Evolutionary conservation across 1,140 invertebrate species (phyloP).

Genomic region (Drosophila tristis): DNA sequence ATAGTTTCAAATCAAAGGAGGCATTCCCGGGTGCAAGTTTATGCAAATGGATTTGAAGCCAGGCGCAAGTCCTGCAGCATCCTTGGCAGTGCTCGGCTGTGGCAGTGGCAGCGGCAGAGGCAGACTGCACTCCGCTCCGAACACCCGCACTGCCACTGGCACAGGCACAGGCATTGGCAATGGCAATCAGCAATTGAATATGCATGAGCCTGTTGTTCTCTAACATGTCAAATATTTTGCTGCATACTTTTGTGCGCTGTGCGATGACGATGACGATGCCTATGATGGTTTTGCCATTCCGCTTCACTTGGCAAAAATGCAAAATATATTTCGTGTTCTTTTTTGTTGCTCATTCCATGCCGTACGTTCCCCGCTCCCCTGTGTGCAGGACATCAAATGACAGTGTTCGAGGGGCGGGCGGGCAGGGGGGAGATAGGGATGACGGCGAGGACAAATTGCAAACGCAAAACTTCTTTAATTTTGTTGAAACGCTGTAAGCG

Average conservation of each 20-base stretch:
- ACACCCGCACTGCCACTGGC: conserved; percentile 2
- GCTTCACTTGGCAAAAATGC: conserved; percentile 53
- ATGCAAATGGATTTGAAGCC: too few species aligned
- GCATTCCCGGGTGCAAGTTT: too few species aligned
- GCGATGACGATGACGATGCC: conserved; percentile 4
- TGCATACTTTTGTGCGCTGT: conserved; percentile 25
- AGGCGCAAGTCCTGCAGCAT: too few species aligned
- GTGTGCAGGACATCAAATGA: conserved; percentile 33
- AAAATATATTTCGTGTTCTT: conserved; percentile 40
- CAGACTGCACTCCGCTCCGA: too few species aligned
- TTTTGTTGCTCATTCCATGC: neutral
- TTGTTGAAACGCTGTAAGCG: conserved; percentile 62
- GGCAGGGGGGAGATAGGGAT: neutral
- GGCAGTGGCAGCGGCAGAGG: too few species aligned
- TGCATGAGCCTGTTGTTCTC: conserved; percentile 46
- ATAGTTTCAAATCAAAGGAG: neutral
- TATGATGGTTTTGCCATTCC: conserved; percentile 40
- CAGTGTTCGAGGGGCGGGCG: neutral
- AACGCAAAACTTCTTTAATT: conserved; percentile 79
- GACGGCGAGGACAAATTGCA: conserved; percentile 59
- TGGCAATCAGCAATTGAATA: conserved; percentile 46
- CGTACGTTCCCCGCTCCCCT: neutral
- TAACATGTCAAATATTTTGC: conserved; percentile 48
- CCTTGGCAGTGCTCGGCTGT: too few species aligned
- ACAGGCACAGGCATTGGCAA: conserved; percentile 25